Base-by-base conservation (phyloP, 2,888 invertebrate genomes). In the Camptogramma bilineatum region DNA sequence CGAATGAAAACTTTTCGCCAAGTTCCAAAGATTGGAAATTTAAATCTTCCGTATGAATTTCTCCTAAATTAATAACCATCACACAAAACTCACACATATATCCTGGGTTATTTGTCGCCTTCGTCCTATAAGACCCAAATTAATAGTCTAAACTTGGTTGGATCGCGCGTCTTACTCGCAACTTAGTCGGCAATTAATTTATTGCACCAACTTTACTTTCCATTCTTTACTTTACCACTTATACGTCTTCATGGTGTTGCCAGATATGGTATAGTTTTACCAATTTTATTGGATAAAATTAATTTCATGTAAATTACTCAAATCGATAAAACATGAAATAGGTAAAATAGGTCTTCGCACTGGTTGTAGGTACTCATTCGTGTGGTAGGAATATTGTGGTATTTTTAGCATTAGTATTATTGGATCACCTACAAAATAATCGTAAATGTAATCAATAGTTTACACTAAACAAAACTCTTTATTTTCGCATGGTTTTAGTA, bases 121-220 rank as follows among this genome's bases (percentile, higher is more conserved):
- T 78, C 79, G 79, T 79, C 79, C 75, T 77, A 72, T 90, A 91
- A 91, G 87, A 78, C 88, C 86, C 85, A 88, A 92, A 92, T 91
- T 91, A 92, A 92, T 92, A 91, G 91, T 88, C 89, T 82, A 84
- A 91, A 91, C 87, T 92, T 90, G 87, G 83, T 61, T 61, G 66
- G 85, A 90, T 88, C 87, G 81, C 81, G 81, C 85, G 81, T 77
- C 85, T 85, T 83, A 85, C 83, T 82, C 79, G 71, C 85, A 87
- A 90, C 90, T 91, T 90, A 88, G 86, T 85, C 82, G 80, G 80
- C 89, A 90, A 93, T 91, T 92, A 91, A 93, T 92, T 91, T 93
- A 92, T 91, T 86, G 85, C 86, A 73, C 81, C 73, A 91, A 91
- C 90, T 91, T 91, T 90, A 88, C 86, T 88, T 90, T 89, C 84